phyloP scores from a whole-genome alignment of 1,140 invertebrate genomes.

The Drosophila tropicalis region DNA sequence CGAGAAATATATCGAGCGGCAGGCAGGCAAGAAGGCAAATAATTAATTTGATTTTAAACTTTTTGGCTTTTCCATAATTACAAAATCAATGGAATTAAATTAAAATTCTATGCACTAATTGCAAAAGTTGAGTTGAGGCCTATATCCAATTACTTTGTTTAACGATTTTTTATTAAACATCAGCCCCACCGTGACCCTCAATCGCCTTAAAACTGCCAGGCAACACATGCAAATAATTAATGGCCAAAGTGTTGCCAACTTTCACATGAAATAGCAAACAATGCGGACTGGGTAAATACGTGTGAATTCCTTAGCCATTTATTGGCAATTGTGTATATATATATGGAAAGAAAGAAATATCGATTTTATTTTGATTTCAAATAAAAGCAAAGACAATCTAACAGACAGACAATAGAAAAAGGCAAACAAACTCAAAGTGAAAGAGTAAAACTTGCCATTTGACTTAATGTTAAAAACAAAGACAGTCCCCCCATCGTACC shows the following conservation, averaged over 20 bases:
- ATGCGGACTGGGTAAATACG: background rate
- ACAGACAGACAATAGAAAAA: constrained; percentile 32
- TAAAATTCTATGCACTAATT: constrained; percentile 59
- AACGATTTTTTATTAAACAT: constrained; percentile 10
- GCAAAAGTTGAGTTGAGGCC: constrained; percentile 50
- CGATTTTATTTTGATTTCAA: constrained; percentile 56
- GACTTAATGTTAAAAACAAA: constrained; percentile 44
- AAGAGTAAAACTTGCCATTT: constrained; percentile 51
- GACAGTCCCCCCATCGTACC: too few species aligned
- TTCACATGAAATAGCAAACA: background rate
- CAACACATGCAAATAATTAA: constrained; percentile 29
- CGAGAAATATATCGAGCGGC: background rate
- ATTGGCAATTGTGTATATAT: too few species aligned
- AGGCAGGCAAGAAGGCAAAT: background rate
- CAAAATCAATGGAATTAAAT: constrained; percentile 72
- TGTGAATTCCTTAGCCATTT: constrained; percentile 2
- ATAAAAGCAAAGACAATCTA: constrained; percentile 54
- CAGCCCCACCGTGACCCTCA: background rate
- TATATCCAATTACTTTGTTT: constrained; percentile 28
- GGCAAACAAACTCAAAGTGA: constrained; percentile 20
- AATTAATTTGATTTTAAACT: constrained; percentile 33
- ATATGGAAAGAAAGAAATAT: constrained; percentile 56
- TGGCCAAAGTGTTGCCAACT: constrained; percentile 16
- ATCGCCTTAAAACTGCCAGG: background rate
- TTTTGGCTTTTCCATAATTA: constrained; percentile 62